Conservation (phyloP, 2,888 invertebrate genomes). For the Temnothorax unifasciatus region DNA sequence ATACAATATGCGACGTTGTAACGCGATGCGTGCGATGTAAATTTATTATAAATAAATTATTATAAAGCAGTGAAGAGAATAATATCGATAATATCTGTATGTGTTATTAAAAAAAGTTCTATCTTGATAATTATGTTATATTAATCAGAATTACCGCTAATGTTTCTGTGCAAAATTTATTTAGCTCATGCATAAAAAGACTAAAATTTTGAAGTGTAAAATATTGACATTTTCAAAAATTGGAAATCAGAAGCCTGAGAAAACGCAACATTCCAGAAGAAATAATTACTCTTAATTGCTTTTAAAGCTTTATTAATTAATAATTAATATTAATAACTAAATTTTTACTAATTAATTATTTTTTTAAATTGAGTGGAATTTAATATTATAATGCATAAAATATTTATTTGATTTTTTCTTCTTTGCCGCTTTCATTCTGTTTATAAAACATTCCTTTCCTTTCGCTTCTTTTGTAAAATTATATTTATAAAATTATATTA, state of each 20-base stretch:
- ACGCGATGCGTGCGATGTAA: constrained; percentile 77
- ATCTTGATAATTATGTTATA: neutral
- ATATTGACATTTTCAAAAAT: neutral
- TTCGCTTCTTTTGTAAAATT: neutral
- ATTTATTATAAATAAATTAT: constrained; percentile 85
- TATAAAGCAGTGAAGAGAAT: constrained; percentile 77
- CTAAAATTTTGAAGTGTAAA: neutral
- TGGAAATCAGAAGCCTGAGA: neutral
- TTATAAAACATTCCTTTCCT: neutral
- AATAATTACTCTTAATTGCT: neutral
- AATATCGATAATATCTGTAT: neutral
- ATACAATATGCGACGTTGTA: constrained; percentile 74
- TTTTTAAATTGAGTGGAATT: neutral
- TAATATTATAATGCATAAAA: neutral
- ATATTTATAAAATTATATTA: neutral
- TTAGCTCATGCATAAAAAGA: neutral
- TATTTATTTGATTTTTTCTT: constrained; percentile 8
- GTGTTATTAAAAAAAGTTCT: neutral
- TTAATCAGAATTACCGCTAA: neutral
- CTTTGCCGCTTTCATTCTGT: neutral
- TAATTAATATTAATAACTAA: neutral
- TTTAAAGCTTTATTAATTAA: neutral
- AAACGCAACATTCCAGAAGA: neutral
- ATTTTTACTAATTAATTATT: neutral
- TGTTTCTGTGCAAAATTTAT: neutral